phyloP scores from a whole-genome alignment of 2,113 vertebrate genomes.

The Nansenia antarctica region DNA sequence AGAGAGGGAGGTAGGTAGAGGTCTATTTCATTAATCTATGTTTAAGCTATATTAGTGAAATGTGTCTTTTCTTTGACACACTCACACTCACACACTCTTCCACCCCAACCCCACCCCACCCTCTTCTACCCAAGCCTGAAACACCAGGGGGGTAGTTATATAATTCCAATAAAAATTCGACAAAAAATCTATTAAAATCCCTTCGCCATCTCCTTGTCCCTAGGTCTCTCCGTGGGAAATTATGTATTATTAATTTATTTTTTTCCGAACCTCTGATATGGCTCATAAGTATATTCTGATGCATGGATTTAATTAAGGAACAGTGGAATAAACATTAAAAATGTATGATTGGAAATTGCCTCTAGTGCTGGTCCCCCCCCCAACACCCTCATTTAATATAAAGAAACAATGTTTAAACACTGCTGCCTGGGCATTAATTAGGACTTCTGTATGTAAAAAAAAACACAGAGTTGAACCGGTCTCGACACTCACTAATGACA shows the following conservation, averaged over 20 bases:
- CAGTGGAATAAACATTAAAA: constrained; percentile 79
- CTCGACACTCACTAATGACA: constrained; percentile 27
- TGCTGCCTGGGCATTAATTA: constrained; percentile 48
- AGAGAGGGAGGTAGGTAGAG: no score
- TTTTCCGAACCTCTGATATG: constrained; percentile 37
- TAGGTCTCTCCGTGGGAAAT: constrained; percentile 51
- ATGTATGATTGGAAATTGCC: constrained; percentile 82
- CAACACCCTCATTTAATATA: constrained; percentile 35
- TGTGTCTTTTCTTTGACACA: constrained; percentile 7
- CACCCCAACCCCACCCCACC: background rate
- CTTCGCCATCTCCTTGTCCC: constrained; percentile 33
- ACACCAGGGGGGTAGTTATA: constrained; percentile 26
- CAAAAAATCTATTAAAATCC: constrained; percentile 41
- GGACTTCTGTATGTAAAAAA: constrained; percentile 8
- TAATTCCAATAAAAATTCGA: constrained; percentile 34
- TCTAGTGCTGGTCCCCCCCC: constrained; percentile 50
- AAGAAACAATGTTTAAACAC: constrained; percentile 59
- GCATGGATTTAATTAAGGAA: constrained; percentile 87
- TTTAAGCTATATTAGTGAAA: constrained; percentile 44
- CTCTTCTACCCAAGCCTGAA: no score
- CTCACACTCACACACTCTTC: constrained; percentile 18
- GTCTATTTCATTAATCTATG: constrained; percentile 52
- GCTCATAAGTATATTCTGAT: constrained; percentile 69
- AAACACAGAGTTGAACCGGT: background rate
- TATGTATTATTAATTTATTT: constrained; percentile 54